Evolutionary conservation across 2,888 invertebrate genomes (phyloP).

Genomic region (Lydus trimaculatus): DNA sequence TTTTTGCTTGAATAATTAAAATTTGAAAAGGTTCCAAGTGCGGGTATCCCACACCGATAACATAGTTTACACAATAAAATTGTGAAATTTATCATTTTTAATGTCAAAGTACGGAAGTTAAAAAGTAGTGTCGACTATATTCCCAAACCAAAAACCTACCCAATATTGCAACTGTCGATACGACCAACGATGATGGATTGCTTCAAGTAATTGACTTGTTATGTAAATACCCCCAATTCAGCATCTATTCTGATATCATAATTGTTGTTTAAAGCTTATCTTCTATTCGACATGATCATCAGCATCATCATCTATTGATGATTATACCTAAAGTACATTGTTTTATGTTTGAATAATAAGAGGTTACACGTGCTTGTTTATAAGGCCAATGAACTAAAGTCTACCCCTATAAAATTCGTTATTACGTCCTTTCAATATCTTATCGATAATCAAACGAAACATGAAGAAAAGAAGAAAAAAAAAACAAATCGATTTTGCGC

Average conservation of each 20-base stretch:
- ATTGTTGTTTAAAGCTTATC: conserved; percentile 11
- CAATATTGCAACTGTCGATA: conserved; percentile 28
- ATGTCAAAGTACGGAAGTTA: background rate
- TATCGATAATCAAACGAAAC: background rate
- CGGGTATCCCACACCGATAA: background rate
- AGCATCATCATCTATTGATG: conserved; percentile 6
- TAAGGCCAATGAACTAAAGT: conserved; percentile 1
- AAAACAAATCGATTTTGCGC: background rate
- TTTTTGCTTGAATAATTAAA: conserved; percentile 13
- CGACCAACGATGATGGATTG: conserved; percentile 38
- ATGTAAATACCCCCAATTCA: conserved; percentile 37
- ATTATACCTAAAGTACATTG: background rate
- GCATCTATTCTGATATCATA: conserved; percentile 13
- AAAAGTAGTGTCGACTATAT: background rate
- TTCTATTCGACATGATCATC: conserved; percentile 7
- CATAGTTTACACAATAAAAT: conserved; percentile 17
- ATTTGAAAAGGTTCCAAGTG: conserved; percentile 13
- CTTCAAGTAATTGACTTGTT: conserved; percentile 40
- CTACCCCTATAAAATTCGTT: background rate
- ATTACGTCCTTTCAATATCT: background rate
- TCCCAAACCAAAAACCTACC: background rate
- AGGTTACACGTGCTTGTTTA: background rate
- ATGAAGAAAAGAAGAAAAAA: background rate
- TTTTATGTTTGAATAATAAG: background rate
- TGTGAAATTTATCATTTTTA: conserved; percentile 16